A percentile compares a stretch with the other conserved stretches of the same genome.
phyloP scores from a whole-genome alignment of 2,113 vertebrate genomes.

The Catagonus wagneri region DNA sequence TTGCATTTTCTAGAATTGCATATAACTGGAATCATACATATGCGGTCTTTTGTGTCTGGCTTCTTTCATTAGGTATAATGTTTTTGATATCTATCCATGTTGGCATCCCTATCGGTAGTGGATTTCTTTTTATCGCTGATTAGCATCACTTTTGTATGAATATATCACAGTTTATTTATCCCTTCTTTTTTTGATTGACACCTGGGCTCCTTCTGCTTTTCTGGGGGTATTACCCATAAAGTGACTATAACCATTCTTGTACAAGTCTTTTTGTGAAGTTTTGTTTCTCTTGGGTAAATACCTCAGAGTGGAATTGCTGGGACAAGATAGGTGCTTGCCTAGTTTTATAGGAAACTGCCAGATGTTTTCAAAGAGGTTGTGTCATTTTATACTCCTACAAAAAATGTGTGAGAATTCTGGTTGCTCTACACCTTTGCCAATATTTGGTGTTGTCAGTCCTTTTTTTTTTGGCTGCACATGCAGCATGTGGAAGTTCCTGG shows the following conservation, averaged over 20 bases:
- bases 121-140: constrained; percentile 50
- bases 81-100: constrained; percentile 9
- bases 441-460: constrained; percentile 17
- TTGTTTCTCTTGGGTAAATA: constrained; percentile 46
- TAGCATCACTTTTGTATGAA: background rate
- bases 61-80: constrained; percentile 7
- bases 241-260: background rate
- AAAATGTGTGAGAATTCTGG: background rate
- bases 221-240: background rate
- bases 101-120: background rate
- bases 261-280: constrained; percentile 39
- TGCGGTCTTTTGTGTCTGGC: constrained; percentile 25
- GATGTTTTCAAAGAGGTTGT: background rate
- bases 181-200: background rate
- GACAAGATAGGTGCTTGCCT: background rate
- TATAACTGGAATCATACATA: background rate
- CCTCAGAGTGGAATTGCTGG: background rate
- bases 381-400: background rate
- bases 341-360: constrained; percentile 15
- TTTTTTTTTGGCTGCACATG: no score
- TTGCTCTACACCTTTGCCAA: background rate
- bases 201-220: background rate
- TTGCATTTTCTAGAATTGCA: constrained; percentile 20
- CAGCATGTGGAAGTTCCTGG: no score
- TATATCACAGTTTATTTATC: background rate